These are phyloP conservation scores for Clupea harengus DNA, from an alignment of 2,113 vertebrate genomes.

Conservation along the genomic window DNA sequence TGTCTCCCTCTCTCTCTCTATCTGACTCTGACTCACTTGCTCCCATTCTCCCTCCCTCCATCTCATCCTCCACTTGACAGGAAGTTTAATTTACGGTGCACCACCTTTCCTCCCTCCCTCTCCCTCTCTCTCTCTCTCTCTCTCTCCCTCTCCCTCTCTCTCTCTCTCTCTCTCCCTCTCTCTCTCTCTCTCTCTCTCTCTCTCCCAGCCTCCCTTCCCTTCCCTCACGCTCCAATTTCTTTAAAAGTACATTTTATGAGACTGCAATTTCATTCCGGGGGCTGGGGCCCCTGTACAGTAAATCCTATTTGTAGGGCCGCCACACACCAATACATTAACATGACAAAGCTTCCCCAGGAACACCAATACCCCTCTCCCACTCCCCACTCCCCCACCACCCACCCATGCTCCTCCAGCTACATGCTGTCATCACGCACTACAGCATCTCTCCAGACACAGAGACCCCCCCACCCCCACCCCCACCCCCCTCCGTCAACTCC, in stretches of 20 bases:
- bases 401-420: neutral
- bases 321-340: slow-evolving; percentile 71
- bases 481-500: too few relatives aligned
- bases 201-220: slow-evolving; percentile 64
- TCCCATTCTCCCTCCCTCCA: neutral
- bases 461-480: neutral
- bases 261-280: slow-evolving; percentile 73
- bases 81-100: slow-evolving; percentile 37
- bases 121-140: slow-evolving; percentile 47
- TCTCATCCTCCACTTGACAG: slow-evolving; percentile 12
- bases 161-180: slow-evolving; percentile 77
- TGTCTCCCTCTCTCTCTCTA: neutral
- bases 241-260: slow-evolving; percentile 78
- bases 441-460: neutral
- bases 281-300: slow-evolving; percentile 63
- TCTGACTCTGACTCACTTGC: neutral
- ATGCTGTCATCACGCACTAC: neutral
- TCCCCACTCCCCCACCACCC: neutral
- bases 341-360: slow-evolving; percentile 68
- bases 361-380: slow-evolving; percentile 18
- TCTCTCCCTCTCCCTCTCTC: slow-evolving; percentile 65
- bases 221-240: slow-evolving; percentile 69
- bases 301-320: slow-evolving; percentile 74
- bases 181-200: slow-evolving; percentile 77
- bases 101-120: slow-evolving; percentile 44